Evolutionary conservation across 2,888 invertebrate species (phyloP).

Genomic region (Gandaritis pyraliata): DNA sequence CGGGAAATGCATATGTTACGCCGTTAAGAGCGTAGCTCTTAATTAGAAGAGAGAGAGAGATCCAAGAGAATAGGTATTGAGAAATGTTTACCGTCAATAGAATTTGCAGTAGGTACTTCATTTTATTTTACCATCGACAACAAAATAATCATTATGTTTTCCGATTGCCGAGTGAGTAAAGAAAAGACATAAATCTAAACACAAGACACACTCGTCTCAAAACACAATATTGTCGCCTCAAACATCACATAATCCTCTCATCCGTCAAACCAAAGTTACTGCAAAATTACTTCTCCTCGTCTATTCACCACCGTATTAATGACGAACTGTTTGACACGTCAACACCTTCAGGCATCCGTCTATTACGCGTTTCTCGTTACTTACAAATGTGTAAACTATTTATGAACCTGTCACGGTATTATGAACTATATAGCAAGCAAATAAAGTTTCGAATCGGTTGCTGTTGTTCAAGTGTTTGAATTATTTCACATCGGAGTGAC

Average conservation of each 20-base stretch:
- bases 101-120: too few species aligned
- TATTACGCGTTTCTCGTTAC: conserved; percentile 21
- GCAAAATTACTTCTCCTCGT: conserved; percentile 14
- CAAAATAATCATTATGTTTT: too few species aligned
- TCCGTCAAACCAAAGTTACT: conserved; percentile 2
- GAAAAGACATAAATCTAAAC: too few species aligned
- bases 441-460: conserved; percentile 6
- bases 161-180: too few species aligned
- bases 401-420: neutral
- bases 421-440: conserved; percentile 3
- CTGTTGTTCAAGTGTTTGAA: conserved; percentile 13
- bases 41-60: too few species aligned
- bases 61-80: too few species aligned
- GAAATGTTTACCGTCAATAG: too few species aligned
- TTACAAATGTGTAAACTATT: conserved; percentile 19
- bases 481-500: conserved; percentile 24
- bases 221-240: neutral
- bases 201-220: too few species aligned
- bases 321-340: conserved; percentile 26
- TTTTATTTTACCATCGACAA: too few species aligned
- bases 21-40: too few species aligned
- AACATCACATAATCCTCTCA: neutral
- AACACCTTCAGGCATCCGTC: conserved; percentile 27
- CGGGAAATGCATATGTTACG: too few species aligned
- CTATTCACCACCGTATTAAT: conserved; percentile 20